Evolutionary conservation across 2,797 vertebrate genomes (phyloP), one percentile per base, ranked within the genome.

Genomic region (Helarctos malayanus): DNA sequence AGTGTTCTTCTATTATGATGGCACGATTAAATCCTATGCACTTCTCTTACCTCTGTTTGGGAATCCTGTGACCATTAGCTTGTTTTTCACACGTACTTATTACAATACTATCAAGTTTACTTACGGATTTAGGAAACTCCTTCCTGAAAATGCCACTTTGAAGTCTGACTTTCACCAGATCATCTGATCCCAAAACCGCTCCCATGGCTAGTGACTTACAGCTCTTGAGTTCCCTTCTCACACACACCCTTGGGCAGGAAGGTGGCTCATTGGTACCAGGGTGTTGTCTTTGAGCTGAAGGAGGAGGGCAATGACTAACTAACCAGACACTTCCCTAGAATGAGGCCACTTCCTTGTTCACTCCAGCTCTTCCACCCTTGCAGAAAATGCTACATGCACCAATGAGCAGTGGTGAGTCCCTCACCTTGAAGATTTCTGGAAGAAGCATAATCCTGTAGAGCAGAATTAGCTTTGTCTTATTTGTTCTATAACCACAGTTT

Each of bases 201-300:
- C 32, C 19, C 49, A 16, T 12, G 57, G 68, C 16, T 18, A 49
- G 29, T 52, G 45, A 87, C 52, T 82, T n/a, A 1, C 0, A 27
- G n/a, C 25, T 38, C 29, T 73, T 7, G 11, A 75, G 15, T 78
- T 90, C 52, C 4, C 69, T 96, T 84, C 91, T 82, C 80, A 68
- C 75, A 90, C 90, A 96, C 84, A 71, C 83, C 75, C 89, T 41
- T 19, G 45, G 19, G 59, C 75, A 92, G 95, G 94, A 96, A 96
- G 54, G 61, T 63, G 86, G 80, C 76, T 97, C 93, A 61, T 7
- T 1, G 8, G 15, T 41, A 71, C 27, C 54, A 82, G 73, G 86
- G 59, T 63, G 65, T 95, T 93, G 79, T 78, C 93, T 81, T 76
- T 41, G 35, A 23, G 29, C 32, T 79, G 23, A 9, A 41, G 5